Evolutionary conservation across 2,797 vertebrate genomes (phyloP).

Genomic region (Leptodactylus fallax): DNA sequence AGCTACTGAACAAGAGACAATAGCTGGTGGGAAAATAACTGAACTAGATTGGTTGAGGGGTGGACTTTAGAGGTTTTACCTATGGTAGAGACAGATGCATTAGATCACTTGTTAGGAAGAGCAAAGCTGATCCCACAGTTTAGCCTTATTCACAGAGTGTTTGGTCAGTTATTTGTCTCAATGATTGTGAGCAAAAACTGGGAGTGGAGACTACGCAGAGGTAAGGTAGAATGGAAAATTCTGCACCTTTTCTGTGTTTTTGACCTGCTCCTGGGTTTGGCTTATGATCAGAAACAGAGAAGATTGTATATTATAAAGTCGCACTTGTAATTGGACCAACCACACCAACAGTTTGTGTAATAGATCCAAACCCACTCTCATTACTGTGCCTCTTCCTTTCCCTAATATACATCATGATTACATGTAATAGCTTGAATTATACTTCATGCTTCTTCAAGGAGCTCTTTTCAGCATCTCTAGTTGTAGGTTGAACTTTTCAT

Average conservation of each 20-base stretch:
- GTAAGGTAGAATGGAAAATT: no score
- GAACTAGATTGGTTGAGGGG: no score
- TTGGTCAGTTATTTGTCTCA: no score
- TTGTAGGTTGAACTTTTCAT: neutral
- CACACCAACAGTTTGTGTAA: neutral
- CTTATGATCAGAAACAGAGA: neutral
- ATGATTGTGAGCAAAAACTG: no score
- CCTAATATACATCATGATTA: neutral
- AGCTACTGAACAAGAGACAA: no score
- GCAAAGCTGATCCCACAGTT: neutral
- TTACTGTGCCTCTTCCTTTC: neutral
- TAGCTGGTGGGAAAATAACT: no score
- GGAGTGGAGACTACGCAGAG: no score
- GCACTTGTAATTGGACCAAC: neutral
- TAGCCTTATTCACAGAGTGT: no score
- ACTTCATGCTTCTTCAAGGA: neutral
- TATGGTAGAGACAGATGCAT: neutral
- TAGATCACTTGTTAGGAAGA: neutral
- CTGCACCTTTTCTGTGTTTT: no score
- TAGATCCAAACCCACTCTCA: neutral
- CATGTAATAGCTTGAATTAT: neutral
- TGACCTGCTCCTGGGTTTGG: no score
- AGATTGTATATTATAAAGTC: neutral
- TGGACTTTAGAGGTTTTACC: neutral
- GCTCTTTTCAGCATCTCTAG: neutral